Conservation (phyloP, 1,140 invertebrate species). For the Sarcophaga bullata region DNA sequence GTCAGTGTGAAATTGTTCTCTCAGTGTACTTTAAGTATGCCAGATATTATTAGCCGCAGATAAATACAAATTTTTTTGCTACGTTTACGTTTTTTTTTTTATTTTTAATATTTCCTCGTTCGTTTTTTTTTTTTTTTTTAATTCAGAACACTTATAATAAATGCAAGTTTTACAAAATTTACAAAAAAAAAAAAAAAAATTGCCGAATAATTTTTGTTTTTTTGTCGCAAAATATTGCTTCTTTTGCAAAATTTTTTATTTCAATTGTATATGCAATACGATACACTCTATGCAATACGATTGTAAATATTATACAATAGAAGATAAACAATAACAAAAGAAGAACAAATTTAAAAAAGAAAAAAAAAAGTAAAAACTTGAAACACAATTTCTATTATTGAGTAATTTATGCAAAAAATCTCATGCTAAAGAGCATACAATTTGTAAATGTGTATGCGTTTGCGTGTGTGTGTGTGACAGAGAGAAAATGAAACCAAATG, state of each 20-base stretch:
- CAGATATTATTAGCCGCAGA: background rate
- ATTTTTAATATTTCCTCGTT: background rate
- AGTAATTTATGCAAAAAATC: background rate
- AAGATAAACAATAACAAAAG: background rate
- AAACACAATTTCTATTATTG: background rate
- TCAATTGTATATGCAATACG: background rate
- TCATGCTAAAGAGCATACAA: too few species aligned
- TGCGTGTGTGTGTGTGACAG: too few species aligned
- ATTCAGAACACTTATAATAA: conserved; percentile 6
- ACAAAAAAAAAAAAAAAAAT: background rate
- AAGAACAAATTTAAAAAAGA: background rate
- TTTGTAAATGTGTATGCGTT: background rate
- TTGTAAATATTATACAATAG: conserved; percentile 22
- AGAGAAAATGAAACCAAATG: conserved; percentile 7
- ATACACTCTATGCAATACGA: background rate
- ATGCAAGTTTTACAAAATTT: conserved; percentile 9
- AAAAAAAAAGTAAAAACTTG: background rate
- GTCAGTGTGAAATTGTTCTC: background rate
- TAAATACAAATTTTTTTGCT: background rate
- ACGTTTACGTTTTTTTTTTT: background rate
- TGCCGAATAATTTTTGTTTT: background rate
- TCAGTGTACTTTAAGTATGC: background rate
- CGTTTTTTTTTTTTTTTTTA: background rate
- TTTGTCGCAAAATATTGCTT: background rate
- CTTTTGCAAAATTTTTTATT: background rate